phyloP scores from a whole-genome alignment of 2,888 invertebrate genomes.

The Eurois occulta region DNA sequence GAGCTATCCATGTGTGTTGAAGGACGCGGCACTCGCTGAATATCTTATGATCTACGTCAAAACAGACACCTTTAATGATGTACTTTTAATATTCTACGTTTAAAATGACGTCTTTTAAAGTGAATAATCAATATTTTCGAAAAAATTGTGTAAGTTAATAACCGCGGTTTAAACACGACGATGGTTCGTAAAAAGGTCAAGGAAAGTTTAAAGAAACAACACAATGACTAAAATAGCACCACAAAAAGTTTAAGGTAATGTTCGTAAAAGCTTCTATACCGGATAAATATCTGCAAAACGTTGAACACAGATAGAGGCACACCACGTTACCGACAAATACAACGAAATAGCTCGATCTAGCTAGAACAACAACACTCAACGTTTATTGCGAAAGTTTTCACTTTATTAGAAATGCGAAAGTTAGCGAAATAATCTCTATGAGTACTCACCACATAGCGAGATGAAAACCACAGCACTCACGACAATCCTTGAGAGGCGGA shows the following conservation, averaged over 20 bases:
- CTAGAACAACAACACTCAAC: slow-evolving; percentile 67
- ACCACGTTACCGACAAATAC: slow-evolving; percentile 39
- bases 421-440: slow-evolving; percentile 74
- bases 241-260: slow-evolving; percentile 11
- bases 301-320: slow-evolving; percentile 18
- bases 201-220: background rate
- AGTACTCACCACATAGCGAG: slow-evolving; percentile 86
- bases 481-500: slow-evolving; percentile 72
- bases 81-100: slow-evolving; percentile 36
- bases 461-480: slow-evolving; percentile 79
- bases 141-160: background rate
- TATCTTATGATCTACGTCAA: slow-evolving; percentile 66
- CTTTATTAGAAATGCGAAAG: slow-evolving; percentile 71
- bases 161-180: background rate
- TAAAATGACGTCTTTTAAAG: slow-evolving; percentile 8
- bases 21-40: slow-evolving; percentile 69
- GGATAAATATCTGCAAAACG: slow-evolving; percentile 37
- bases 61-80: slow-evolving; percentile 26
- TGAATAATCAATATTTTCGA: slow-evolving; percentile 12
- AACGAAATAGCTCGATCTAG: slow-evolving; percentile 54
- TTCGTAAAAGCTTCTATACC: slow-evolving; percentile 24
- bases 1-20: slow-evolving; percentile 67
- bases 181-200: background rate
- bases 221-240: background rate
- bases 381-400: slow-evolving; percentile 76